Evolutionary conservation across 2,888 invertebrate genomes (phyloP), one percentile per base, ranked within the genome.

Genomic region (Mesochorus sp.): DNA sequence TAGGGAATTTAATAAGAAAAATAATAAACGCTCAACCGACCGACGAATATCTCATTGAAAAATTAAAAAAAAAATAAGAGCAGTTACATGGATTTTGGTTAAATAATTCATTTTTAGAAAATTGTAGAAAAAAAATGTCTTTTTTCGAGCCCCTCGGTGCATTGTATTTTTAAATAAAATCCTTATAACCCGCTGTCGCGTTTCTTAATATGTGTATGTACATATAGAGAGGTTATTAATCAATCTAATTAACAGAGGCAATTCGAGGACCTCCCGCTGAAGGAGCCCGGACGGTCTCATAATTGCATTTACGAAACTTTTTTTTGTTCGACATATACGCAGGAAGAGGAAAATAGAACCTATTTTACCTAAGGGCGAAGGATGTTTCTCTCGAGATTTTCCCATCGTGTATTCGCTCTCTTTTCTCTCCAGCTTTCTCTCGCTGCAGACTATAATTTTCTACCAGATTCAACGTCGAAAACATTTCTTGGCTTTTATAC

Each of bases 161-260:
- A 39, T 70, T 61, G 59, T 42, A n/a, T 68, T 42, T 57, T 47
- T 26, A 34, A 34, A 57, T n/a, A 14, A 47, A 26, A 28, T 47
- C 6, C 0, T 14, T 24, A 21, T 57, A 2, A n/a, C n/a, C n/a
- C n/a, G n/a, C n/a, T n/a, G n/a, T n/a, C n/a, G n/a, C n/a, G n/a
- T n/a, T n/a, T 37, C 2, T 57, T 19, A 39, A 24, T 37, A 19
- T 8, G 8, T 28, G 26, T 53, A 44, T 17, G n/a, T 34, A 67
- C 12, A 31, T 51, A 42, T 21, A 70, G 59, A 19, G 64, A 71
- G 67, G 74, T 78, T 83, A 81, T 83, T 85, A 82, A 85, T 85
- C 83, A 83, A 83, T 83, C 74, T 81, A 83, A 85, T 85, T 85
- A 86, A 78, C 76, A 64, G 71, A 73, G 79, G 75, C 76, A 83